Evolutionary conservation across 2,797 vertebrate species (phyloP).

Genomic region (Carapus acus): DNA sequence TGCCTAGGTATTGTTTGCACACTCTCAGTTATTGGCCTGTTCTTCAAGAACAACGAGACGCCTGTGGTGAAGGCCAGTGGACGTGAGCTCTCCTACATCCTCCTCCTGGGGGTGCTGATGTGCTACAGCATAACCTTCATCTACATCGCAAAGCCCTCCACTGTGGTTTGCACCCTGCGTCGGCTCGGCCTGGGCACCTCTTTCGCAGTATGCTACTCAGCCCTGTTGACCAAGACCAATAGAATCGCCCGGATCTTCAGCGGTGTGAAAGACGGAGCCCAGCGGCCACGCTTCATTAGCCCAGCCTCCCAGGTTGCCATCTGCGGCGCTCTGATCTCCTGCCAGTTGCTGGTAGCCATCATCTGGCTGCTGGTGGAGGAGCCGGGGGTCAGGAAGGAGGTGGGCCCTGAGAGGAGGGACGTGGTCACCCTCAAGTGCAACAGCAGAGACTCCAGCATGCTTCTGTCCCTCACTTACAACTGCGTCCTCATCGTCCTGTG

Average conservation of each 20-base stretch:
- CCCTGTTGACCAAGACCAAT: constrained; percentile 96
- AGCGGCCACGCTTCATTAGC: constrained; percentile 92
- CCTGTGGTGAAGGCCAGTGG: constrained; percentile 96
- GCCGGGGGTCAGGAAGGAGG: constrained; percentile 91
- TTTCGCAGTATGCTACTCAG: constrained; percentile 95
- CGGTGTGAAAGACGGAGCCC: constrained; percentile 88
- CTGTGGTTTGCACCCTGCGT: constrained; percentile 84
- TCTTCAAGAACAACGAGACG: constrained; percentile 87
- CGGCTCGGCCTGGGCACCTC: constrained; percentile 91
- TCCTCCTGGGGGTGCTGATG: constrained; percentile 89
- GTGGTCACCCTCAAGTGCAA: constrained; percentile 94
- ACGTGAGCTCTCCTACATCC: constrained; percentile 94
- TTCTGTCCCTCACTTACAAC: constrained; percentile 92
- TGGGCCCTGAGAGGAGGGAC: constrained; percentile 84
- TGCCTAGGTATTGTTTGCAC: constrained; percentile 93
- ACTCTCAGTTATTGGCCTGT: constrained; percentile 85
- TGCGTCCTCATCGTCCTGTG: constrained; percentile 94
- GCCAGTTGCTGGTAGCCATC: constrained; percentile 88
- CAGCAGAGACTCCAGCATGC: constrained; percentile 93
- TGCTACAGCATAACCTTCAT: constrained; percentile 98
- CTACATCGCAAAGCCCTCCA: constrained; percentile 93
- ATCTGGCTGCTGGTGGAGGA: constrained; percentile 92
- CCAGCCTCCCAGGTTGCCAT: constrained; percentile 93
- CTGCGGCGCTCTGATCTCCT: constrained; percentile 91
- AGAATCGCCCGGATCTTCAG: constrained; percentile 96